Base-by-base conservation (phyloP, 2,113 vertebrate species). In the Odocoileus virginianus region DNA sequence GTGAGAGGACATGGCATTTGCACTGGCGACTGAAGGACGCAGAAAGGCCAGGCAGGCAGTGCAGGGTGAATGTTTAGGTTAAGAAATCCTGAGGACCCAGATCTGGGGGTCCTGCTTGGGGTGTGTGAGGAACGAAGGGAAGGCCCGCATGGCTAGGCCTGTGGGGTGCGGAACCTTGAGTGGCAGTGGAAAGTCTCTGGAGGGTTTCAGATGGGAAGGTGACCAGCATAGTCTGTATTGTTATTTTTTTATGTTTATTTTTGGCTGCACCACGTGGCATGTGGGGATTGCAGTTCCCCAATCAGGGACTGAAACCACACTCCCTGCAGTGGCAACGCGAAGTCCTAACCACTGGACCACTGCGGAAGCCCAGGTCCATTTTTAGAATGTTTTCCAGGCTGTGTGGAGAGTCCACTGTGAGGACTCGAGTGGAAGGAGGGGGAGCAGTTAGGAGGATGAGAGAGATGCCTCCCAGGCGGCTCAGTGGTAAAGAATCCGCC, bases 91-190 rank as follows among this genome's bases (percentile, higher is more conserved):
- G 17, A 81, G 47, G 27, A 33, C 47, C 52, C 17, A 76, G 55
- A 55, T 43, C 40, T 12, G 28, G 57, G 36, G 45, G 30, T 57
- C 16, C 12, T 25, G 13, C 50, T 6, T 21, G 57, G 64, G 40
- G 3, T 6, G 1, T 36, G 7, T n/a, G 40, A 54, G n/a, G 27
- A 45, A 25, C 23, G 33, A 50, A 87, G 40, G 27, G 50, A 45
- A 17, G 52, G 47, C 55, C 25, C 4, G 8, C 1, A 0, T 5
- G 17, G 21, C 33, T 1, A 16, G 55, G 40, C 55, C 16, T 30
- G 5, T 6, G 7, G 81, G 36, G 36, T 54, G 10, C 7, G 21
- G 45, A 55, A 8, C 30, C 57, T 52, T 25, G 54, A 15, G 17
- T 27, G 50, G 60, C 7, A 3, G 1, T 21, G 27, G 82, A 13